phyloP scores from a whole-genome alignment of 2,113 vertebrate genomes.

The Stictonetta naevosa region DNA sequence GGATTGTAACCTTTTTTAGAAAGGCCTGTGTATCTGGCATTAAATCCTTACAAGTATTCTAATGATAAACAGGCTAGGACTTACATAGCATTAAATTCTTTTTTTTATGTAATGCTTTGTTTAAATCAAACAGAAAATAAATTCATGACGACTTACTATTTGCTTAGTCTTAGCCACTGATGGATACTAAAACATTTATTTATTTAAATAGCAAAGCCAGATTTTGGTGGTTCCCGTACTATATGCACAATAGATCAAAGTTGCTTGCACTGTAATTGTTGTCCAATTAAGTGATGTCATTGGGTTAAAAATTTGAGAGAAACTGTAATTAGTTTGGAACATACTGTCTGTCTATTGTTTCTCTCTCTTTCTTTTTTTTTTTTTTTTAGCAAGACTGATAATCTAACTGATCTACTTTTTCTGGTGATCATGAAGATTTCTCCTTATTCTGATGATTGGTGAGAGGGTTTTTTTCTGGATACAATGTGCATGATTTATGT shows the following conservation, averaged over 20 bases:
- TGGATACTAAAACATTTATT: neutral
- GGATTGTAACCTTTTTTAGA: neutral
- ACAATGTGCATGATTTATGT: neutral
- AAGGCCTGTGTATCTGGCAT: neutral
- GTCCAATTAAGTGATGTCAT: slow-evolving; percentile 20
- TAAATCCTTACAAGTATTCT: neutral
- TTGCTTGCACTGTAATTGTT: slow-evolving; percentile 12
- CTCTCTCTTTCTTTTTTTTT: neutral
- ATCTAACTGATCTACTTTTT: neutral
- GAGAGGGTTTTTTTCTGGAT: fast-evolving
- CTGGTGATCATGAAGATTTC: neutral
- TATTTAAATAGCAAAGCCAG: neutral
- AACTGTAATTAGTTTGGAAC: slow-evolving; percentile 7
- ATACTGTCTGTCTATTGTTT: neutral
- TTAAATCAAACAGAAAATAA: neutral
- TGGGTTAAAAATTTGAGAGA: slow-evolving; percentile 24
- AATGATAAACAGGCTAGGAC: neutral
- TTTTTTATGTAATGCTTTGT: neutral
- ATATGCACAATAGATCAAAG: neutral
- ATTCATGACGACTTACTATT: neutral
- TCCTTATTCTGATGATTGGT: neutral
- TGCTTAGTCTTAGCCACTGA: neutral
- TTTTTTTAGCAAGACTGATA: neutral
- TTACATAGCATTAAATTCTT: neutral
- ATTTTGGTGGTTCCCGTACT: neutral